A percentile compares a stretch with the other conserved stretches of the same genome.
phyloP scores from a whole-genome alignment of 2,888 invertebrate species.

The Eupithecia exiguata region DNA sequence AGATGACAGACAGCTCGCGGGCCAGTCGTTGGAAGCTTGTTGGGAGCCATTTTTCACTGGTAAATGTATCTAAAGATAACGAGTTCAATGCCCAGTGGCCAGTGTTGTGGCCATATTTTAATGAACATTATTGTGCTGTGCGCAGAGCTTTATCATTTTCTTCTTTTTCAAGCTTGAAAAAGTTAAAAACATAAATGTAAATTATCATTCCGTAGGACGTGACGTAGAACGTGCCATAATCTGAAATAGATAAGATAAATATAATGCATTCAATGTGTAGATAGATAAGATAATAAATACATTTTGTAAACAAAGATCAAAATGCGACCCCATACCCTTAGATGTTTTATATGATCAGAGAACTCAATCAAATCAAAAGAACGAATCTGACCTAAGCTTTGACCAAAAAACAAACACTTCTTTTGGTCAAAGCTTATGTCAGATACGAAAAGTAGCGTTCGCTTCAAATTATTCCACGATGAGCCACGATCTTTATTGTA shows the following conservation, averaged over 20 bases:
- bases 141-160: no score
- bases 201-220: not conserved
- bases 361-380: no score
- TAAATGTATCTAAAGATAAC: no score
- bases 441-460: not conserved
- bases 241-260: constrained; percentile 11
- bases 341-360: not conserved
- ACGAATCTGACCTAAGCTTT: no score
- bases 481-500: not conserved
- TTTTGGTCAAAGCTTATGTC: not conserved
- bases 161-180: not conserved
- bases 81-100: no score
- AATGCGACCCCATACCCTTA: not conserved
- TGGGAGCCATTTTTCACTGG: no score
- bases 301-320: not conserved
- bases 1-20: not conserved
- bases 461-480: not conserved
- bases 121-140: no score
- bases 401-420: no score
- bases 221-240: no score
- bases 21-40: not conserved
- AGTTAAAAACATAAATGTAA: not conserved
- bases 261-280: constrained; percentile 7
- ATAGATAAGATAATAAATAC: not conserved
- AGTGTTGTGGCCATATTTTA: no score